Conservation (phyloP, 2,888 invertebrate genomes). For the Aelia acuminata region DNA sequence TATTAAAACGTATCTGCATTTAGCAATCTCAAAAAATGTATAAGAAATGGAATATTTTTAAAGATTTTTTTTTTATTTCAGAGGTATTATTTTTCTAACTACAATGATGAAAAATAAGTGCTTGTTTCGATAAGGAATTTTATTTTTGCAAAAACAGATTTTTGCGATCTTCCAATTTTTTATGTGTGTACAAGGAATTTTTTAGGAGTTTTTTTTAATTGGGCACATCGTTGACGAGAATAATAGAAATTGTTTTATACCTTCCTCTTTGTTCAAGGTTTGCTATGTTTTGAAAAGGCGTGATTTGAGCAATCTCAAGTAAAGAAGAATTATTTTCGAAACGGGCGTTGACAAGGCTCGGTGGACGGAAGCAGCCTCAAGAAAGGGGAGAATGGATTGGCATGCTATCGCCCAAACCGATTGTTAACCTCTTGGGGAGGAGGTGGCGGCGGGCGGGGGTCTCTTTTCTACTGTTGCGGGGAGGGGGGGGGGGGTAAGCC, state of each 20-base stretch:
- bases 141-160: no score
- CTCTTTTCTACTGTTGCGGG: not conserved
- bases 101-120: no score
- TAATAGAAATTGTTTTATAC: no score
- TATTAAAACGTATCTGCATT: not conserved
- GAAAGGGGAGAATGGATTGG: conserved; percentile 1
- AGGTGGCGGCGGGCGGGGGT: not conserved
- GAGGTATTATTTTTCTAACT: no score
- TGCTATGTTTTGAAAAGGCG: not conserved
- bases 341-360: not conserved
- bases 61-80: no score
- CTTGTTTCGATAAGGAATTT: no score
- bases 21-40: not conserved
- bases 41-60: no score
- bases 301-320: not conserved
- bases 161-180: no score
- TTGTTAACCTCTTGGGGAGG: not conserved
- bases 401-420: not conserved
- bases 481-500: not conserved
- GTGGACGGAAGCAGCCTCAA: not conserved
- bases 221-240: no score
- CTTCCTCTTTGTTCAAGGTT: not conserved
- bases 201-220: no score
- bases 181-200: no score
- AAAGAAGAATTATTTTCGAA: not conserved